A percentile compares a stretch with the other conserved stretches of the same genome.
Conservation (phyloP, 2,797 vertebrate genomes). For the Numenius phaeopus region DNA sequence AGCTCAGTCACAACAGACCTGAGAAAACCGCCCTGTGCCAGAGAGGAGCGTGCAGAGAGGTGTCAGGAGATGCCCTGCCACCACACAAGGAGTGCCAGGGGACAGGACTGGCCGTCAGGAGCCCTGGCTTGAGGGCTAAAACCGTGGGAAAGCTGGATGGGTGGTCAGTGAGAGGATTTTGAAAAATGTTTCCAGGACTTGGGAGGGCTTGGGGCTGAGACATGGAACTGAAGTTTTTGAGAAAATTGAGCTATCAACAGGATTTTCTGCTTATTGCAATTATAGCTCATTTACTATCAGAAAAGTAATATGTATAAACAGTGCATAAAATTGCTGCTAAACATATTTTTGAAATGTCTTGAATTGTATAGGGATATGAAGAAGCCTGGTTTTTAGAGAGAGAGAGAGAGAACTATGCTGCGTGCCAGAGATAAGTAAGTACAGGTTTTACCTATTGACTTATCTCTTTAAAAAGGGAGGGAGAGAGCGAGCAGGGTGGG, state of each 20-base stretch:
- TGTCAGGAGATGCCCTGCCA: background rate
- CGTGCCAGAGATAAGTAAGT: background rate
- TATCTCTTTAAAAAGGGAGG: slow-evolving; percentile 2
- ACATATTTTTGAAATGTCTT: background rate
- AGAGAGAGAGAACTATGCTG: background rate
- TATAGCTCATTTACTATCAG: background rate
- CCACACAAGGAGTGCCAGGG: background rate
- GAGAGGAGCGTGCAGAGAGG: background rate
- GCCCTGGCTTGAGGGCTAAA: background rate
- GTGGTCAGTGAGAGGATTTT: background rate
- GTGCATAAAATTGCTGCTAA: background rate
- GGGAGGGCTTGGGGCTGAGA: background rate
- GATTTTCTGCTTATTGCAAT: background rate
- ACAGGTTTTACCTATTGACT: slow-evolving; percentile 22
- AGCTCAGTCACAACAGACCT: background rate
- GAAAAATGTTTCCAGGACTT: background rate
- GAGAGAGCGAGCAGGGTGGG: background rate
- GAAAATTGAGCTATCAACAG: background rate
- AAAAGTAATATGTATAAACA: background rate
- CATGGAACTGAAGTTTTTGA: background rate
- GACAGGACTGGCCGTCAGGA: background rate
- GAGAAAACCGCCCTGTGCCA: background rate
- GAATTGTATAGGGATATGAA: background rate
- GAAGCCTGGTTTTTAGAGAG: background rate
- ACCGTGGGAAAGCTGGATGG: background rate